A percentile compares a stretch with the other conserved stretches of the same genome.
Conservation (phyloP, 2,113 vertebrate genomes). For the Pampusana beccarii region DNA sequence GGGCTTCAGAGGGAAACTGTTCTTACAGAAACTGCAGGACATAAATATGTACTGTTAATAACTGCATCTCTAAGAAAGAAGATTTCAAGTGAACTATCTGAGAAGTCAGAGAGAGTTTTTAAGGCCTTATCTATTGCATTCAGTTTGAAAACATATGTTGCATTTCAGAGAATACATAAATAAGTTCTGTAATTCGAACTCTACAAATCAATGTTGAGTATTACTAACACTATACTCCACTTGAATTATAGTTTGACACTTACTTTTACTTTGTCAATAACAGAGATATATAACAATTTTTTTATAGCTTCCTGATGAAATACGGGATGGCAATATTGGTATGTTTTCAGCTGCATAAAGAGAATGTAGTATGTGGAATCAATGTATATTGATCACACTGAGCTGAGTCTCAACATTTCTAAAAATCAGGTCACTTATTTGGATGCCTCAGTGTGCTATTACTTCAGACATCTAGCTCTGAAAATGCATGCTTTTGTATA, state of each 20-base stretch:
- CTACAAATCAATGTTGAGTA: slow-evolving; percentile 40
- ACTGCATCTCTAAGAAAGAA: background rate
- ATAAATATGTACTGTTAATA: background rate
- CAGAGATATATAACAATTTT: slow-evolving; percentile 25
- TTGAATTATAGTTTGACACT: slow-evolving; percentile 24
- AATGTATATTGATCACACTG: slow-evolving; percentile 27
- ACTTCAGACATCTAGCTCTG: background rate
- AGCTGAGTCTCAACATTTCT: slow-evolving; percentile 17
- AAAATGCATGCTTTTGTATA: background rate
- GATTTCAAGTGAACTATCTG: background rate
- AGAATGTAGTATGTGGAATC: slow-evolving; percentile 23
- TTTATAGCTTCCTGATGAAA: slow-evolving; percentile 49
- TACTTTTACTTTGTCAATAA: slow-evolving; percentile 42
- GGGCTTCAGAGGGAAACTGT: background rate
- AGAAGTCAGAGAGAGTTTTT: background rate
- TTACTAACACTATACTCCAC: background rate
- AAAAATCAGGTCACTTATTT: slow-evolving; percentile 33
- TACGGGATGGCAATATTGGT: slow-evolving; percentile 20
- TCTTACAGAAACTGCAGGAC: background rate
- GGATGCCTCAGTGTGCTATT: background rate
- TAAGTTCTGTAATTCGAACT: slow-evolving; percentile 40
- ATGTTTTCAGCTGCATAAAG: slow-evolving; percentile 35
- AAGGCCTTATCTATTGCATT: background rate
- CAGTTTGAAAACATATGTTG: slow-evolving; percentile 20
- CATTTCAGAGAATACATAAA: background rate